Conservation (phyloP, 35 echinoderm and acorn worm species). For the Apostichopus japonicus region DNA sequence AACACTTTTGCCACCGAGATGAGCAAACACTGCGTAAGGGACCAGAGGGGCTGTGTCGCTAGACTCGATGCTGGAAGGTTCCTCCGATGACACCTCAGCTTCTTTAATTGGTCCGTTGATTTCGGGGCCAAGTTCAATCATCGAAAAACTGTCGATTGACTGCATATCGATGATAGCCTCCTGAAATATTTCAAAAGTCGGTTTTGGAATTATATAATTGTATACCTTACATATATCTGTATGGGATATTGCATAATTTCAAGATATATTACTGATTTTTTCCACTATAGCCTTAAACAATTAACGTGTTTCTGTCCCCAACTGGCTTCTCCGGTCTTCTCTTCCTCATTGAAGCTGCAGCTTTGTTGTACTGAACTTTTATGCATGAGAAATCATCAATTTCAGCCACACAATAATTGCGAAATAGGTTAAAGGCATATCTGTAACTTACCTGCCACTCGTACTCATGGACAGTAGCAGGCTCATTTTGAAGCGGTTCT, state of each 20-base stretch:
- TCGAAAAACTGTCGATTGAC: slow-evolving; percentile 31
- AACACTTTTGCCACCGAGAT: background rate
- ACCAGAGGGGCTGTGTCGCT: slow-evolving; percentile 1
- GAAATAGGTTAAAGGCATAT: background rate
- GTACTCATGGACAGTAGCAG: background rate
- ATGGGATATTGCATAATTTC: no score
- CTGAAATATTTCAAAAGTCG: background rate
- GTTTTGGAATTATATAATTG: no score
- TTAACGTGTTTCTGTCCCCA: no score
- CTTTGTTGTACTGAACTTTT: no score
- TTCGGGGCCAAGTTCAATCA: slow-evolving; percentile 4
- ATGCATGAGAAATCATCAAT: no score
- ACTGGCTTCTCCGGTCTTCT: no score
- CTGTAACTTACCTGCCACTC: slow-evolving; percentile 14
- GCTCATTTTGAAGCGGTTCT: slow-evolving; percentile 18
- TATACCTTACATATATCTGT: no score
- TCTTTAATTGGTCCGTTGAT: background rate
- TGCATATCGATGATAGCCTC: slow-evolving; percentile 36
- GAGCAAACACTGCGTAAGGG: slow-evolving; percentile 21
- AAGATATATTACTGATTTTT: no score
- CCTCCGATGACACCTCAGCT: background rate
- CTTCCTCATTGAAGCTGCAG: no score
- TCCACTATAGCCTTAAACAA: no score
- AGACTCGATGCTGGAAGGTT: background rate
- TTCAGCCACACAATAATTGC: no score